Conservation (phyloP, 2,888 invertebrate genomes). For the Sphaerophoria rueppellii region DNA sequence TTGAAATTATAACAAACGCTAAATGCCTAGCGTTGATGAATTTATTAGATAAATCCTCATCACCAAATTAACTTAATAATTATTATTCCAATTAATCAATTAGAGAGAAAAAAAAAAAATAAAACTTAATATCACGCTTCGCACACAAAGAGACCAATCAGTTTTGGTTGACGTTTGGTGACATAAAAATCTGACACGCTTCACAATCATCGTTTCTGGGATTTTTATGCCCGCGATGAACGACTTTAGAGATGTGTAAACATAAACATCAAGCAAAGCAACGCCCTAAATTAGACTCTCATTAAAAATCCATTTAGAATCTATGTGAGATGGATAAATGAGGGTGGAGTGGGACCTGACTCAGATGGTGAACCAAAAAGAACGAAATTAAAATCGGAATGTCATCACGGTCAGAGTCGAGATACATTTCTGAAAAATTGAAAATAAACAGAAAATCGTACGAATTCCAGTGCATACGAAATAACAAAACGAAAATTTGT, state of each 20-base stretch:
- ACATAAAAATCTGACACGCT: constrained; percentile 30
- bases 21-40: constrained; percentile 21
- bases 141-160: not conserved
- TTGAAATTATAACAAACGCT: not conserved
- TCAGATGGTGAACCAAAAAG: not conserved
- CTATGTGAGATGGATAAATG: constrained; percentile 2
- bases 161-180: constrained; percentile 6
- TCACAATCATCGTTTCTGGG: not conserved
- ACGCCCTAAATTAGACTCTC: constrained; percentile 22
- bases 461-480: not conserved
- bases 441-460: constrained; percentile 4
- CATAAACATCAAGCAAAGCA: no score
- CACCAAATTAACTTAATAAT: constrained; percentile 32
- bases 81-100: constrained; percentile 39
- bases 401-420: constrained; percentile 7
- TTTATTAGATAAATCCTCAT: constrained; percentile 26
- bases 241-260: constrained; percentile 12
- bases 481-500: constrained; percentile 16
- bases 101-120: not conserved
- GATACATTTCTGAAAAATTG: constrained; percentile 2
- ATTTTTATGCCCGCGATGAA: constrained; percentile 10
- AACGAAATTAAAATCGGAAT: not conserved
- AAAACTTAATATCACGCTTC: not conserved
- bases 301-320: constrained; percentile 33
- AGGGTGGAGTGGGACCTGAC: not conserved